These are phyloP conservation scores for Eurytoma adleriae DNA, from an alignment of 2,888 invertebrate species.

Conservation along the genomic window DNA sequence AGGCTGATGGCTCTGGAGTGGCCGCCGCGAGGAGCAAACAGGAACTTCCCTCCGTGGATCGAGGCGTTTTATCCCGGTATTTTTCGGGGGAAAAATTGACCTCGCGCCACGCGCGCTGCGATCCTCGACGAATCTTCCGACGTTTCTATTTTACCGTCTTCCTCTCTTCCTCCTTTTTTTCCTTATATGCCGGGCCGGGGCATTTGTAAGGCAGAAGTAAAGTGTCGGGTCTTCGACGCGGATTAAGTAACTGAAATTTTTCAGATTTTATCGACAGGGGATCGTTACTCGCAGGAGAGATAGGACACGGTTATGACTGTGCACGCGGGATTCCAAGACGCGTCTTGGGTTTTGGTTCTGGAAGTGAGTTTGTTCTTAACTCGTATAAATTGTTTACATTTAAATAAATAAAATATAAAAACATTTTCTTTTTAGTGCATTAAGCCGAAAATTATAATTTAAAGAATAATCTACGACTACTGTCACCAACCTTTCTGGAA, in stretches of 20 bases:
- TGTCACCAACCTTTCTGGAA: no score
- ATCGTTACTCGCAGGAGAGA: conserved; percentile 16
- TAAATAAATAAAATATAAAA: no score
- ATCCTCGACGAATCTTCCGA: conserved; percentile 38
- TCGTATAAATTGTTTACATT: no score
- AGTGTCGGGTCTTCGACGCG: neutral
- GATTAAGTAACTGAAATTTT: conserved; percentile 54
- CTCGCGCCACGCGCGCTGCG: conserved; percentile 19
- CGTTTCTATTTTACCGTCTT: conserved; percentile 41
- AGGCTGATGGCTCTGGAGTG: conserved; percentile 53
- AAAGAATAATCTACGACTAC: no score
- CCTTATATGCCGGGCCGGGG: no score
- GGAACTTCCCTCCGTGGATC: conserved; percentile 36
- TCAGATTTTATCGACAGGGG: conserved; percentile 41
- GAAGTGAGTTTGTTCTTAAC: no score
- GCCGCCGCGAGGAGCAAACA: neutral
- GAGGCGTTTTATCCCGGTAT: conserved; percentile 22
- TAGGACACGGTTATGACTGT: conserved; percentile 19
- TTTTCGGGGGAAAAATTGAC: conserved; percentile 43
- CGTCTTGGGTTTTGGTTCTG: no score
- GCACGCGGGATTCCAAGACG: neutral
- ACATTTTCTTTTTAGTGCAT: no score
- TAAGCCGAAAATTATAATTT: no score
- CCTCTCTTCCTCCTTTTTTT: conserved; percentile 4
- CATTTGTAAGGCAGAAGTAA: neutral